Evolutionary conservation across 2,888 invertebrate species (phyloP), one percentile per base, ranked within the genome.

Genomic region (Drosophila meridiana): DNA sequence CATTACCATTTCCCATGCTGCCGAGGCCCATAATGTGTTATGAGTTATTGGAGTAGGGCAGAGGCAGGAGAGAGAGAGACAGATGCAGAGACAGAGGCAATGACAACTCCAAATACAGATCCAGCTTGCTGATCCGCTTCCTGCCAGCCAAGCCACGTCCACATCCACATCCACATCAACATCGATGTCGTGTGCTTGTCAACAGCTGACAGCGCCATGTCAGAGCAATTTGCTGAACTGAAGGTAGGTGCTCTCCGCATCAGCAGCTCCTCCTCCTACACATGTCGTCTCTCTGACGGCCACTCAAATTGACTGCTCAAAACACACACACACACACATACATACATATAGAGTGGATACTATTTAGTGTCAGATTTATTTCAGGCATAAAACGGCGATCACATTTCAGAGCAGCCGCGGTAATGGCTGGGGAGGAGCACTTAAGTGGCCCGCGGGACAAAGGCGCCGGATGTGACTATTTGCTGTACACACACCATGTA

Each of bases 371-470:
- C 82, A 79, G 75, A 83, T 89, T 80, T 82, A 89, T 84, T 84
- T 90, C 87, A 88, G 81, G 90, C 92, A 92, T 92, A 84, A 92
- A 92, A 91, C 88, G 72, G 75, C 83, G 89, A 89, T 93, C 92
- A 79, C 82, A 92, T 93, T 92, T 91, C 93, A 89, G 75, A 75
- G 65, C 8, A 55, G 42, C 56, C 59, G 34, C 26, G 48, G 48
- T 38, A 68, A 59, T 45, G 47, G 28, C 11, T 26, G 30, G 59
- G 53, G 56, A 48, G 66, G 63, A 61, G 79, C 87, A 88, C 86
- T 90, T 83, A 88, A 86, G 86, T 66, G 86, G 75, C 69, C 61
- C 57, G 42, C 32, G 70, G 66, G 58, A 69, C 55, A 74, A 76
- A 65, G 86, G 74, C 78, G 83, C 84, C 87, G 90, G 87, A 87